Percentiles rank a stretch among this genome's conserved stretches.
phyloP scores from a whole-genome alignment of 2,113 vertebrate genomes.

The Indicator indicator region DNA sequence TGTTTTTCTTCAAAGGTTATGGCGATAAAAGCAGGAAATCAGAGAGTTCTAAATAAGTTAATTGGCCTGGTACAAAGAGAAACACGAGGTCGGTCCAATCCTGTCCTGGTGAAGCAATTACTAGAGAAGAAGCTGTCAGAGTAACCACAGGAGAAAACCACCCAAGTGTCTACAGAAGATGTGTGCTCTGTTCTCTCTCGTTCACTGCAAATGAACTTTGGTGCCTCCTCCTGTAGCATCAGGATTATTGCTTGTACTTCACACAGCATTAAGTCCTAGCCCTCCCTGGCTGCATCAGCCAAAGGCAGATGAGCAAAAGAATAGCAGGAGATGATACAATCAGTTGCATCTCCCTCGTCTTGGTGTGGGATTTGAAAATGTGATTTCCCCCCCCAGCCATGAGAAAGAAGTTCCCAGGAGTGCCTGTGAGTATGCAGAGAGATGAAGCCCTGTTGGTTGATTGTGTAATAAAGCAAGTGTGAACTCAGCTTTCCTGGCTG shows the following conservation, averaged over 20 bases:
- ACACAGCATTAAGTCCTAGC: not conserved
- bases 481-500: not conserved
- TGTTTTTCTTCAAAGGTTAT: slow-evolving; percentile 79
- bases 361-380: not conserved
- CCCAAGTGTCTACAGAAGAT: not conserved
- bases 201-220: not conserved
- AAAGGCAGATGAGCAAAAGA: not conserved
- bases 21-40: slow-evolving; percentile 85
- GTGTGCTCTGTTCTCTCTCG: fast-evolving
- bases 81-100: slow-evolving; percentile 84
- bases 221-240: not conserved
- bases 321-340: not conserved
- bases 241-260: not conserved
- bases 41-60: slow-evolving; percentile 91
- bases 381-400: not conserved
- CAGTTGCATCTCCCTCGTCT: not conserved
- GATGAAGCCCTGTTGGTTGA: not conserved
- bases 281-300: not conserved
- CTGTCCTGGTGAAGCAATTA: slow-evolving; percentile 80
- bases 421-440: not conserved
- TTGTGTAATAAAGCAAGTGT: not conserved
- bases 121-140: slow-evolving; percentile 80
- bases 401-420: not conserved
- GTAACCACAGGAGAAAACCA: not conserved
- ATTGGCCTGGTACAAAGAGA: slow-evolving; percentile 89